Evolutionary conservation across 2,888 invertebrate species (phyloP).

Genomic region (Ornithoptera alexandrae): DNA sequence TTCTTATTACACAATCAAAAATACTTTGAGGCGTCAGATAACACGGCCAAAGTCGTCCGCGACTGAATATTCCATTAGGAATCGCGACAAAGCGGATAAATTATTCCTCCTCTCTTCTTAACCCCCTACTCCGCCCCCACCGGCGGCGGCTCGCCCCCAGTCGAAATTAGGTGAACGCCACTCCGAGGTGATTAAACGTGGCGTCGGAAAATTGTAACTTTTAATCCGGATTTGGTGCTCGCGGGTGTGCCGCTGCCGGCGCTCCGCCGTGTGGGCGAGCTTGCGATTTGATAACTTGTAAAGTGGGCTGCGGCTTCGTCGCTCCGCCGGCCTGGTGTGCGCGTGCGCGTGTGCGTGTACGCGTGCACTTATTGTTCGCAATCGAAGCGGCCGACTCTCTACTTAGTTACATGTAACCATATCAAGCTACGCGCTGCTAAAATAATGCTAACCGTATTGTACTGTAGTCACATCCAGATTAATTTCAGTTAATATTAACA

Average conservation of each 20-base stretch:
- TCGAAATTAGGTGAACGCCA: conserved; percentile 46
- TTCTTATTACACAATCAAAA: conserved; percentile 65
- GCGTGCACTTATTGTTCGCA: too few relatives aligned
- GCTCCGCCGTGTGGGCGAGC: neutral
- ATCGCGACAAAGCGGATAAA: conserved; percentile 44
- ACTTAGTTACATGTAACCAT: too few relatives aligned
- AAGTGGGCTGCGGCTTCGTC: conserved; percentile 16
- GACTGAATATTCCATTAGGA: conserved; percentile 47
- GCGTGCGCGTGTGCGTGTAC: neutral
- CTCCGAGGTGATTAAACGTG: conserved; percentile 45
- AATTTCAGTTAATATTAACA: too few relatives aligned
- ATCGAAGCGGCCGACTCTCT: too few relatives aligned
- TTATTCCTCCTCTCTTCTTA: conserved; percentile 29
- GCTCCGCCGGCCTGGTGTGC: neutral
- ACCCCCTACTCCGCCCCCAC: conserved; percentile 26
- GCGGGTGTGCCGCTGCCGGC: conserved; percentile 9
- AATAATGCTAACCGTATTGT: too few relatives aligned
- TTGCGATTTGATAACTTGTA: conserved; percentile 25
- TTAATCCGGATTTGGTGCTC: conserved; percentile 36
- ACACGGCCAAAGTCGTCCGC: conserved; percentile 37
- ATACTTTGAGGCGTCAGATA: conserved; percentile 52
- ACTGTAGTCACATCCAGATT: too few relatives aligned
- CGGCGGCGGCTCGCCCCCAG: conserved; percentile 26
- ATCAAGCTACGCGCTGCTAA: too few relatives aligned
- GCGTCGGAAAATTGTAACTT: conserved; percentile 42